phyloP scores from a whole-genome alignment of 1,140 invertebrate genomes.

The Apis florea region DNA sequence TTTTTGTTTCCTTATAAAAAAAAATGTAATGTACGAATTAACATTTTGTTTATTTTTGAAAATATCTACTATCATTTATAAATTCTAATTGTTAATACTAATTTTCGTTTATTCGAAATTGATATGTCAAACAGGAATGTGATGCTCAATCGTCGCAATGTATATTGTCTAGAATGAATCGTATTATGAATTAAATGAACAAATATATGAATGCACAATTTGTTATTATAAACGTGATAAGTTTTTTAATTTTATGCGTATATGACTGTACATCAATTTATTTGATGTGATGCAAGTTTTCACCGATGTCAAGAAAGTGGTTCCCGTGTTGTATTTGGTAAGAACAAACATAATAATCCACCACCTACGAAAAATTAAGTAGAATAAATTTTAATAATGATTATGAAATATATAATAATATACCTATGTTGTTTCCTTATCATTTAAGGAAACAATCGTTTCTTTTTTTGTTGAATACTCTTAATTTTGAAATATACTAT shows the following conservation, averaged over 20 bases:
- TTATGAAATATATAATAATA: no score
- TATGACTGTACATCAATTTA: constrained; percentile 37
- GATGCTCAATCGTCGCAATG: not conserved
- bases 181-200: constrained; percentile 24
- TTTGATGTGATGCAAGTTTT: constrained; percentile 20
- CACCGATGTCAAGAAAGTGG: constrained; percentile 85
- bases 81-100: constrained; percentile 20
- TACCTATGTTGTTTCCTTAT: no score
- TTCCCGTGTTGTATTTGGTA: constrained; percentile 92
- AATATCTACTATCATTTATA: not conserved
- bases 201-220: not conserved
- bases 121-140: constrained; percentile 45
- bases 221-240: not conserved
- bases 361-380: constrained; percentile 80
- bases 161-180: not conserved
- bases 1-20: constrained; percentile 19
- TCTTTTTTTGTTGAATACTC: no score
- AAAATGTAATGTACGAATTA: constrained; percentile 4
- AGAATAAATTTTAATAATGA: no score
- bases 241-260: constrained; percentile 27
- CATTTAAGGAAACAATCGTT: no score
- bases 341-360: constrained; percentile 90
- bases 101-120: constrained; percentile 26
- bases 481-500: not conserved
- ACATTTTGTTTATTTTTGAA: not conserved